phyloP scores from a whole-genome alignment of 2,113 vertebrate genomes.

The Anolis sagrei region DNA sequence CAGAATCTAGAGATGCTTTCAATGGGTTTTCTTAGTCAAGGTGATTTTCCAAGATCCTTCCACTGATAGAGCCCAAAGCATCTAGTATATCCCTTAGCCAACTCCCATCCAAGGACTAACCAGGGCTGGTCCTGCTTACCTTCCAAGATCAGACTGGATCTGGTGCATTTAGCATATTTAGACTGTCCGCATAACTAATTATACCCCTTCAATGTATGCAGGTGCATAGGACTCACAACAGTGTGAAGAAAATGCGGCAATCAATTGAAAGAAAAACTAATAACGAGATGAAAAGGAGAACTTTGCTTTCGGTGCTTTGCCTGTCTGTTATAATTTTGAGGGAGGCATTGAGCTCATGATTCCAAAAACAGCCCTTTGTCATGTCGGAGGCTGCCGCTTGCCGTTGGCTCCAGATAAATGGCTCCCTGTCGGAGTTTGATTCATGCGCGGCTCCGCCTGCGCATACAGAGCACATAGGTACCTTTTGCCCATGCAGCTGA shows the following conservation, averaged over 20 bases:
- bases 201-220: background rate
- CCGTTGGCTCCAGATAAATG: background rate
- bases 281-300: background rate
- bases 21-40: no score
- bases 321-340: background rate
- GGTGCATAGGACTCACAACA: no score
- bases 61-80: no score
- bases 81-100: no score
- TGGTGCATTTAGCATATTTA: no score
- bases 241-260: background rate
- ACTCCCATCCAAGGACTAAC: no score
- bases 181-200: background rate
- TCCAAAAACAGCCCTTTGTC: background rate
- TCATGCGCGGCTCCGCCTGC: accelerated
- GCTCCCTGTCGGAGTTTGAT: background rate
- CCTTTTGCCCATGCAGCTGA: background rate
- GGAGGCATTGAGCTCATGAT: background rate
- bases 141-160: no score
- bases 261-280: background rate
- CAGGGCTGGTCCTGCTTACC: no score
- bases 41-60: no score
- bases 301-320: background rate
- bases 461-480: accelerated
- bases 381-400: background rate
- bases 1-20: no score